Percentiles rank a stretch among this genome's conserved stretches.
Conservation (phyloP, 2,113 vertebrate genomes). For the Siniperca chuatsi region DNA sequence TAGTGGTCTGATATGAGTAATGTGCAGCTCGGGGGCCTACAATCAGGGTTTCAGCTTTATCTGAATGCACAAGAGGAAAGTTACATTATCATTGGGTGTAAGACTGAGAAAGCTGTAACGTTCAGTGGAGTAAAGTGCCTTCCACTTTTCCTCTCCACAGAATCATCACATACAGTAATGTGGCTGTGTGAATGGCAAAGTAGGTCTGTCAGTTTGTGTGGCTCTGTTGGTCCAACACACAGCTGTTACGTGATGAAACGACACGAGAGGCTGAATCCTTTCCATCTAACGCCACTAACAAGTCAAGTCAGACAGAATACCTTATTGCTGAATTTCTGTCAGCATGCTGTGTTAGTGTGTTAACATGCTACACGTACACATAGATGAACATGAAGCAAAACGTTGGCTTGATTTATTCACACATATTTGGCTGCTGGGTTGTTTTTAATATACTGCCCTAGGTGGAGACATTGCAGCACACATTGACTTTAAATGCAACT, state of each 20-base stretch:
- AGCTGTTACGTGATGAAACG: neutral
- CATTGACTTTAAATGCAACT: no score
- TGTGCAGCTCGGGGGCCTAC: slow-evolving; percentile 12
- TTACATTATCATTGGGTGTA: neutral
- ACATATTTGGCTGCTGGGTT: no score
- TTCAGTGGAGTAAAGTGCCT: neutral
- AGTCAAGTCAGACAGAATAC: neutral
- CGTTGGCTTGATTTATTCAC: no score
- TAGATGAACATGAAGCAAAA: no score
- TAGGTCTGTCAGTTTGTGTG: neutral
- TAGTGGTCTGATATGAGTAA: slow-evolving; percentile 7
- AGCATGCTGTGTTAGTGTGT: no score
- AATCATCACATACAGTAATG: neutral
- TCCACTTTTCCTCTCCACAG: neutral
- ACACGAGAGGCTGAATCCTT: neutral
- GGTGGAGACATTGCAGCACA: no score
- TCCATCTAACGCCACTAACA: neutral
- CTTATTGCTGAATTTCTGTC: neutral
- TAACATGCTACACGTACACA: no score
- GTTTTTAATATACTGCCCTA: no score
- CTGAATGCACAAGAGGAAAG: slow-evolving; percentile 24
- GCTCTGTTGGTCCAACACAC: neutral
- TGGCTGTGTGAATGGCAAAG: no score
- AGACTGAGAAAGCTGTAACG: neutral
- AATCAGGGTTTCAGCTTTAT: slow-evolving; percentile 12